Evolutionary conservation across 2,797 vertebrate species (phyloP).

Genomic region (Typhlichthys eigenmanni): DNA sequence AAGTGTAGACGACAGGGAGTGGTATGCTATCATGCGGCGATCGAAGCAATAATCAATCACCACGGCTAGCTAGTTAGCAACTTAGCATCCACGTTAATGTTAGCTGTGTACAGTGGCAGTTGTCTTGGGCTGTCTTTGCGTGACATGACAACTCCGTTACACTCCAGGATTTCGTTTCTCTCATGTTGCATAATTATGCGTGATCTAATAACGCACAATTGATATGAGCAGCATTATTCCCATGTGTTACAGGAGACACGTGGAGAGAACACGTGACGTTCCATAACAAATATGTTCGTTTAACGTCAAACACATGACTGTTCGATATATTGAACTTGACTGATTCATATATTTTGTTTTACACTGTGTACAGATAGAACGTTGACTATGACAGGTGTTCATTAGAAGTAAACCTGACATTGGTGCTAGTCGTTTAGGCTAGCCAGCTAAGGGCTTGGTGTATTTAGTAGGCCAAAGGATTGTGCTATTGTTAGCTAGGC

Average conservation of each 20-base stretch:
- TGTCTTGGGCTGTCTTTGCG: background rate
- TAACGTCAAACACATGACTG: background rate
- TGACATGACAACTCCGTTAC: conserved; percentile 26
- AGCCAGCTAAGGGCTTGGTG: too few relatives aligned
- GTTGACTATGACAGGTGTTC: too few relatives aligned
- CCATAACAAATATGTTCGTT: conserved; percentile 64
- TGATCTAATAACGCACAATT: too few relatives aligned
- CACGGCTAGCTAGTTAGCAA: conserved; percentile 4
- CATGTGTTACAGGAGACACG: conserved; percentile 73
- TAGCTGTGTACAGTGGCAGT: background rate
- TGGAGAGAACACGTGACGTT: conserved; percentile 76
- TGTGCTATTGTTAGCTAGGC: too few relatives aligned
- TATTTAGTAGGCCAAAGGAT: too few relatives aligned
- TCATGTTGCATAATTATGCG: accelerated
- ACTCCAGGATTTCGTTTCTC: background rate
- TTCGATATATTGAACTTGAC: background rate
- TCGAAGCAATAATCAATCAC: conserved; percentile 27
- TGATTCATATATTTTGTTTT: background rate
- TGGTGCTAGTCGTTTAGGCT: too few relatives aligned
- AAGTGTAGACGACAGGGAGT: background rate
- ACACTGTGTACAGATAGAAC: too few relatives aligned
- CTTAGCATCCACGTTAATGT: background rate
- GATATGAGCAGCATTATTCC: conserved; percentile 30
- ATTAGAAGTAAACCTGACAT: too few relatives aligned
- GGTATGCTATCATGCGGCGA: background rate